These are phyloP conservation scores for Aspidoscelis tigris DNA, from an alignment of 2,113 vertebrate genomes.

Conservation along the genomic window DNA sequence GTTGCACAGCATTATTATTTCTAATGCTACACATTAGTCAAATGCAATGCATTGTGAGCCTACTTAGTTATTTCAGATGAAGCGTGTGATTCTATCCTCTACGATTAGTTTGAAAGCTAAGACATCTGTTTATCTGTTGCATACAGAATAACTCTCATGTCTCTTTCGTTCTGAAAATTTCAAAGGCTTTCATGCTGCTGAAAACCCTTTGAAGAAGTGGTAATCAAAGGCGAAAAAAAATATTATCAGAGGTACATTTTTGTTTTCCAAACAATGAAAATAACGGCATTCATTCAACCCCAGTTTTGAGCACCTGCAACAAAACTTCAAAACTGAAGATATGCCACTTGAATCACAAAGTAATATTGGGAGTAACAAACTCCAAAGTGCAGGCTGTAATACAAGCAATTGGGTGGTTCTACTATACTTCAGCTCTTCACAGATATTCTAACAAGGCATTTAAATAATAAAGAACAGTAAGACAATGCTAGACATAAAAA, in stretches of 20 bases:
- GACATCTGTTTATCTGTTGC: slow-evolving; percentile 86
- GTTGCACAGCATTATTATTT: slow-evolving; percentile 78
- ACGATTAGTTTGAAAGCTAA: slow-evolving; percentile 82
- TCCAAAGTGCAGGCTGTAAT: slow-evolving; percentile 70
- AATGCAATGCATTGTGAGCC: slow-evolving; percentile 73
- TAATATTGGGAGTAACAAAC: slow-evolving; percentile 71
- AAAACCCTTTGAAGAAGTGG: slow-evolving; percentile 85
- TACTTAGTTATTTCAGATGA: slow-evolving; percentile 78
- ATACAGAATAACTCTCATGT: slow-evolving; percentile 84
- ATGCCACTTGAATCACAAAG: slow-evolving; percentile 80
- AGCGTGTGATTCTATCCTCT: slow-evolving; percentile 81
- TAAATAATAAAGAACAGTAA: slow-evolving; percentile 79
- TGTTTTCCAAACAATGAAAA: slow-evolving; percentile 87
- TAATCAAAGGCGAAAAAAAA: slow-evolving; percentile 86
- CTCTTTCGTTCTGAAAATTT: slow-evolving; percentile 86
- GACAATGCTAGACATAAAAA: slow-evolving; percentile 75
- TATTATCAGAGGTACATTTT: slow-evolving; percentile 87
- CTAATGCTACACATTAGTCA: slow-evolving; percentile 77
- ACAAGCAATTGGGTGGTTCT: slow-evolving; percentile 63
- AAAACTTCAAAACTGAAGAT: slow-evolving; percentile 81
- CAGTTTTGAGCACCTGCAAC: slow-evolving; percentile 76
- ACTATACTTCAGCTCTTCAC: slow-evolving; percentile 70
- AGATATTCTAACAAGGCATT: slow-evolving; percentile 77
- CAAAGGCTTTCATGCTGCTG: slow-evolving; percentile 86
- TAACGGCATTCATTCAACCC: slow-evolving; percentile 77